Evolutionary conservation across 2,888 invertebrate genomes (phyloP).

Genomic region (Poecilobothrus nobilitatus): DNA sequence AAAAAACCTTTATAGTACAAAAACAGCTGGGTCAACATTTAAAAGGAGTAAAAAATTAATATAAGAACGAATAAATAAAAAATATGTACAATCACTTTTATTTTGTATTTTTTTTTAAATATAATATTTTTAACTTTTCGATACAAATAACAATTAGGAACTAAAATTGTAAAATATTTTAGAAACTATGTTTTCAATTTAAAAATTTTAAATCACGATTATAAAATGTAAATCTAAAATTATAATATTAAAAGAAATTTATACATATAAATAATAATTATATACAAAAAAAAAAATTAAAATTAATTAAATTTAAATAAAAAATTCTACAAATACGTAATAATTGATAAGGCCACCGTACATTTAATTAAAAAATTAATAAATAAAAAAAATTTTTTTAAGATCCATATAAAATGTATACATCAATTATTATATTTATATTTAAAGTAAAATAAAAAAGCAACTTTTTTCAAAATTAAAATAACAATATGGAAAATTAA

Average conservation of each 20-base stretch:
- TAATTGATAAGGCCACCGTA: not conserved
- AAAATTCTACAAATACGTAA: constrained; percentile 1
- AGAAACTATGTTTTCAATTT: no score
- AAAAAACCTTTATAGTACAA: constrained; percentile 1
- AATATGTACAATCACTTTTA: not conserved
- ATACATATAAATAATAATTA: no score
- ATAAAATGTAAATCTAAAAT: no score
- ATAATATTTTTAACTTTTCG: not conserved
- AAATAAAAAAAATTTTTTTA: not conserved
- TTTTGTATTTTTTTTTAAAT: not conserved
- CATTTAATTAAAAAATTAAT: not conserved
- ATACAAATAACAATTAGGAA: no score
- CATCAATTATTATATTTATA: not conserved
- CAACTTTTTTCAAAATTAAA: not conserved
- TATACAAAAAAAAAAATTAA: no score
- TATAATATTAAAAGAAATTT: no score
- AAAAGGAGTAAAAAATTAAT: not conserved
- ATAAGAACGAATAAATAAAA: not conserved
- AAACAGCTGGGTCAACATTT: not conserved
- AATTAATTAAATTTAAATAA: not conserved
- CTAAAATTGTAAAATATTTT: no score
- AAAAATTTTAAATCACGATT: no score
- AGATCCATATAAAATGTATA: not conserved
- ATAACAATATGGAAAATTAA: not conserved
- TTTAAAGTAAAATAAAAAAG: not conserved